phyloP scores from a whole-genome alignment of 2,113 vertebrate genomes.

The Petroica traversi region DNA sequence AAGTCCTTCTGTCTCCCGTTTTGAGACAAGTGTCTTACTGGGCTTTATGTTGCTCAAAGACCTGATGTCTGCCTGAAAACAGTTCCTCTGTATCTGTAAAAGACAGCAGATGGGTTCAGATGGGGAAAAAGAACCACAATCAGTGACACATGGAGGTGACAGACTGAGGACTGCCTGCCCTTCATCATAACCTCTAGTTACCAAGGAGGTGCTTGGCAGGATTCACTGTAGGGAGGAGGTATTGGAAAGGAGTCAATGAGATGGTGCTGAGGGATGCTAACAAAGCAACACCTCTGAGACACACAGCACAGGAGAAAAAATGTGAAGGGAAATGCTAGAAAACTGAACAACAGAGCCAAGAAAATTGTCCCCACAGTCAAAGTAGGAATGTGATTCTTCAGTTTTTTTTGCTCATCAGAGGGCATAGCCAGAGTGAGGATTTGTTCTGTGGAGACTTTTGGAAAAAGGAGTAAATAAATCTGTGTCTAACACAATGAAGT shows the following conservation, averaged over 20 bases:
- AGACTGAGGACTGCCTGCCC: neutral
- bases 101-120: neutral
- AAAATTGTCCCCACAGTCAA: neutral
- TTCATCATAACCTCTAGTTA: neutral
- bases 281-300: neutral
- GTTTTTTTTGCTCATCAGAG: neutral
- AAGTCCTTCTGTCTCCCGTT: neutral
- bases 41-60: neutral
- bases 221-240: neutral
- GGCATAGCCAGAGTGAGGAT: neutral
- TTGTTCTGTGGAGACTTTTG: neutral
- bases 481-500: neutral
- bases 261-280: neutral
- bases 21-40: neutral
- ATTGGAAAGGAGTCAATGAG: neutral
- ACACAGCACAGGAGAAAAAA: neutral
- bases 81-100: neutral
- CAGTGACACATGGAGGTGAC: slow-evolving; percentile 13
- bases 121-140: neutral
- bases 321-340: neutral
- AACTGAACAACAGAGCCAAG: neutral
- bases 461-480: neutral
- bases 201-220: neutral
- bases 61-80: neutral
- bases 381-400: neutral